Evolutionary conservation across 2,888 invertebrate species (phyloP).

Genomic region (Ernsta delagoae): DNA sequence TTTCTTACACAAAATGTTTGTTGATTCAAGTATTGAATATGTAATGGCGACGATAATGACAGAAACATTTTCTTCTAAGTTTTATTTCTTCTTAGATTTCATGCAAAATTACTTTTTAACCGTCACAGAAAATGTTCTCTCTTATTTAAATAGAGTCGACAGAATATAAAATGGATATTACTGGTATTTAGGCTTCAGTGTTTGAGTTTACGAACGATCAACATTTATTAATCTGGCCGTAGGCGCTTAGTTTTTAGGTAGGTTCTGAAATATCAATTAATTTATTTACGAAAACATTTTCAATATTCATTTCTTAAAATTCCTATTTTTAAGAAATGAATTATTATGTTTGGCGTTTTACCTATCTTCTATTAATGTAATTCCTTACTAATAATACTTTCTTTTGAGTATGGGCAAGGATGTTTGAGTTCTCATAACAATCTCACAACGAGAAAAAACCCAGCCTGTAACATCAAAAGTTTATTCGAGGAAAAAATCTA

Average conservation of each 20-base stretch:
- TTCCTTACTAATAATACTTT: no score
- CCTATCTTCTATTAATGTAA: no score
- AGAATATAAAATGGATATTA: conserved; percentile 1
- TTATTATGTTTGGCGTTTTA: no score
- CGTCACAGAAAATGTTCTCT: neutral
- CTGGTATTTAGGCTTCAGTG: neutral
- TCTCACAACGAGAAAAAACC: neutral
- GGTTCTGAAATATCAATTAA: no score
- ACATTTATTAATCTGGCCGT: no score
- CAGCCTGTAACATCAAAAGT: neutral
- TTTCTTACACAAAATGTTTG: neutral
- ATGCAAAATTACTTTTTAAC: conserved; percentile 15
- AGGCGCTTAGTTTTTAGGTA: no score
- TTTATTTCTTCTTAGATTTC: conserved; percentile 10
- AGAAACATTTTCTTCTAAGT: conserved; percentile 1
- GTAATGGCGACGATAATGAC: neutral
- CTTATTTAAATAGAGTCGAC: conserved; percentile 2
- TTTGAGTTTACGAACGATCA: neutral
- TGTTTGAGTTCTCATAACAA: no score
- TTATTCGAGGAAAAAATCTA: neutral
- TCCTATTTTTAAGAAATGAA: no score
- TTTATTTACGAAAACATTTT: no score
- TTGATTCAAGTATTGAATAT: conserved; percentile 5
- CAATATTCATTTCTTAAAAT: no score
- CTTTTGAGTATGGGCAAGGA: no score